A percentile compares a stretch with the other conserved stretches of the same genome.
phyloP scores from a whole-genome alignment of 35 echinoderm and acorn worm species.

The Strongylocentrotus purpuratus region DNA sequence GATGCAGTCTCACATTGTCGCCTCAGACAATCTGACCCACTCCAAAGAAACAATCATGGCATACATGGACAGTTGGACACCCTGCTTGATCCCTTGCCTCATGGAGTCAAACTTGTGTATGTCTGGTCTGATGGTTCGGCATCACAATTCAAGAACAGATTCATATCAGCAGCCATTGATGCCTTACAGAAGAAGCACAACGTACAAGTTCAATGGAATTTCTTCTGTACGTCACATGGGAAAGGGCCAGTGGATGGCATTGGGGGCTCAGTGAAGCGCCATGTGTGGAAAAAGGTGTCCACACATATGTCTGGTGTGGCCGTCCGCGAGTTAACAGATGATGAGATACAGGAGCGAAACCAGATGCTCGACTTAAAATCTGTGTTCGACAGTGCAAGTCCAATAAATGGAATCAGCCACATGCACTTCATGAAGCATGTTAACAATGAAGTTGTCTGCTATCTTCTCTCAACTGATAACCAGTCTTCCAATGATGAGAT shows the following conservation, averaged over 20 bases:
- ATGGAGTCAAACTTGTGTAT: not conserved
- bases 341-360: constrained; percentile 30
- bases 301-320: constrained; percentile 54
- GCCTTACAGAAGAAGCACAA: constrained; percentile 56
- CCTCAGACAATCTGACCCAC: constrained; percentile 36
- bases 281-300: constrained; percentile 48
- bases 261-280: constrained; percentile 44
- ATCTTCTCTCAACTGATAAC: not conserved
- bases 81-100: constrained; percentile 50
- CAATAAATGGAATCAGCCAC: not conserved
- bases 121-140: constrained; percentile 68
- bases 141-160: constrained; percentile 71
- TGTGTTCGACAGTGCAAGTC: constrained; percentile 19
- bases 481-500: not conserved
- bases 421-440: not conserved
- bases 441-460: not conserved
- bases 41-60: constrained; percentile 38
- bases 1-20: constrained; percentile 29
- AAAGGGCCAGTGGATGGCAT: constrained; percentile 82
- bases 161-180: constrained; percentile 47
- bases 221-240: constrained; percentile 75
- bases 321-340: constrained; percentile 49
- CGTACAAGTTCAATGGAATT: constrained; percentile 69
- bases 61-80: constrained; percentile 3
- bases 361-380: constrained; percentile 33